Evolutionary conservation across 2,888 invertebrate genomes (phyloP), one percentile per base, ranked within the genome.

Genomic region (Zeuzera pyrina): DNA sequence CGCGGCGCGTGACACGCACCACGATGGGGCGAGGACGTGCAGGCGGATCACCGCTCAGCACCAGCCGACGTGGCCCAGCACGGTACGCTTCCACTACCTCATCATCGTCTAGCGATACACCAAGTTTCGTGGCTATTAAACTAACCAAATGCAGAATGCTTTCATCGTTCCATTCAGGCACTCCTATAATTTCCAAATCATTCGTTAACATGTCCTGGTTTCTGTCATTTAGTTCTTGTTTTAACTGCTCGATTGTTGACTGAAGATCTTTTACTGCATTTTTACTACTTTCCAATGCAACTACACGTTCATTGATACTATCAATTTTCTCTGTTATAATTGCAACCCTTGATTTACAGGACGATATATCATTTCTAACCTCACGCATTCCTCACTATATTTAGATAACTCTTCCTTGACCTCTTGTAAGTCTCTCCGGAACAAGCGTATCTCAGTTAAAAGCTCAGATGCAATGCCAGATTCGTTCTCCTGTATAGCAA

Each of bases 41-140:
- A 8, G 12, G n/a, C 13, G 29, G 21, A 1, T 12, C 29, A 3
- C 19, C 16, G 13, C 19, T 21, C 21, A 21, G 19, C 4, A 29
- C 29, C 21, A 21, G 12, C 4, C 29, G 29, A 4, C 29, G 21
- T 13, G 29, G 29, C 11, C 29, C 29, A n/a, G 29, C 29, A 3
- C 29, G 29, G 19, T 21, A 21, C n/a, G n/a, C 21, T 13, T 29
- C 29, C 21, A 29, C 29, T 2, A 29, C 7, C 12, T 29, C 29
- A 5, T 12, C 12, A 3, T 29, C 29, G 1, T 8, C 29, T 3
- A 12, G 2, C 2, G 19, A 21, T n/a, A 12, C 16, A 11, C 29
- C 29, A 2, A 29, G 10, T 11, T 29, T 29, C 2, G 16, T 5
- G 7, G 29, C 29, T 15, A 29, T 3, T 2, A 29, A 4, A 10